A percentile compares a stretch with the other conserved stretches of the same genome.
Conservation (phyloP, 2,888 invertebrate genomes). For the Tiphia femorata region DNA sequence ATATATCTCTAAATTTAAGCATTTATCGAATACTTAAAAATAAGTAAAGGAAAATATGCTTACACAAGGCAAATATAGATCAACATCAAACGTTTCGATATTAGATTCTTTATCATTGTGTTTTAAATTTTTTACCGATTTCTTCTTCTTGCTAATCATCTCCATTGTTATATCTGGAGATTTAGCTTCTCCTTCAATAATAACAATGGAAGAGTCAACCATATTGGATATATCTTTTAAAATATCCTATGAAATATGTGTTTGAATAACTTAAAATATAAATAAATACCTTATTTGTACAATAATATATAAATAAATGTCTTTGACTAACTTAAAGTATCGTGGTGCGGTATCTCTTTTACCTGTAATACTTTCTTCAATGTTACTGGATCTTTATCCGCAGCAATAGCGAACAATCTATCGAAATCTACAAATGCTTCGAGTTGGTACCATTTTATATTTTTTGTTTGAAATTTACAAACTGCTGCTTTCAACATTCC, state of each 20-base stretch:
- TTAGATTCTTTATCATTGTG: constrained; percentile 67
- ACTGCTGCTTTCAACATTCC: constrained; percentile 78
- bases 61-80: constrained; percentile 80
- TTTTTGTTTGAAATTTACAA: constrained; percentile 80
- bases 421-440: constrained; percentile 84
- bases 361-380: constrained; percentile 81
- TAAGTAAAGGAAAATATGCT: constrained; percentile 61
- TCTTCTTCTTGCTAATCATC: constrained; percentile 75
- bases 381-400: constrained; percentile 73
- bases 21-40: constrained; percentile 4
- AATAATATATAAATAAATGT: neutral
- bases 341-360: constrained; percentile 21
- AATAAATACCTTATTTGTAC: neutral
- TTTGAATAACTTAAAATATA: too few species aligned
- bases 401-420: constrained; percentile 79
- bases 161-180: constrained; percentile 77
- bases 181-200: constrained; percentile 81
- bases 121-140: constrained; percentile 69
- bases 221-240: constrained; percentile 73
- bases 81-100: constrained; percentile 74
- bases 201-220: constrained; percentile 77
- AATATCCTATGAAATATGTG: constrained; percentile 71
- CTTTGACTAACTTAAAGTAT: too few species aligned
- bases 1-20: too few species aligned
- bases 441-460: constrained; percentile 81